These are phyloP conservation scores for Euschistus heros DNA, from an alignment of 1,140 invertebrate species.

Conservation along the genomic window DNA sequence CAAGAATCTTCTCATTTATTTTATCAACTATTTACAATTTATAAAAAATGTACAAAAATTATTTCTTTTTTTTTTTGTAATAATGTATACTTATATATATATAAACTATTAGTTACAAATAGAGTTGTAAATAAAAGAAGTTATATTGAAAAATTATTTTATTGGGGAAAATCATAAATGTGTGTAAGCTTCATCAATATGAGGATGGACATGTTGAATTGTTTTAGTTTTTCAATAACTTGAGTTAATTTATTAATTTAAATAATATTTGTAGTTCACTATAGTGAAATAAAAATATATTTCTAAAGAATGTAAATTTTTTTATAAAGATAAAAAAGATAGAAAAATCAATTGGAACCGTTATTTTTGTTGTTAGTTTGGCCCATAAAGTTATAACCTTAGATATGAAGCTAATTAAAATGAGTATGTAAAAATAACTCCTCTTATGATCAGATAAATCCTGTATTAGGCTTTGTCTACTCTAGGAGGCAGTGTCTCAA, in stretches of 20 bases:
- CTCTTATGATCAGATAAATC: neutral
- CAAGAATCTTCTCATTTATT: no score
- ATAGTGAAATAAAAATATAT: conserved; percentile 5
- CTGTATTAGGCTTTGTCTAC: neutral
- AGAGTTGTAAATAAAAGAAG: conserved; percentile 4
- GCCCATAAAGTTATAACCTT: neutral
- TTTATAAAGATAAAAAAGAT: neutral
- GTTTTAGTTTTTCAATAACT: neutral
- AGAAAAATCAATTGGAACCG: neutral
- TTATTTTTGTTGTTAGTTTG: neutral
- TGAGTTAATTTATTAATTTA: neutral
- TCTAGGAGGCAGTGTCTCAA: no score
- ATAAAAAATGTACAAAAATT: conserved; percentile 7
- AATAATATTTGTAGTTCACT: neutral
- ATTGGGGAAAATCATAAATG: neutral
- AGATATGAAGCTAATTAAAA: neutral
- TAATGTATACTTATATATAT: neutral
- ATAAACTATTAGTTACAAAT: neutral
- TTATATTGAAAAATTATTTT: neutral
- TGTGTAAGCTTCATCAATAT: neutral
- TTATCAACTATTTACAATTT: neutral
- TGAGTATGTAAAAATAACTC: neutral
- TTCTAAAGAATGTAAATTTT: neutral
- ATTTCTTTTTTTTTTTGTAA: conserved; percentile 1
- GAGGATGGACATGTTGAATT: neutral